Conservation (phyloP, 2,113 vertebrate genomes). For the Gobio gobio region DNA sequence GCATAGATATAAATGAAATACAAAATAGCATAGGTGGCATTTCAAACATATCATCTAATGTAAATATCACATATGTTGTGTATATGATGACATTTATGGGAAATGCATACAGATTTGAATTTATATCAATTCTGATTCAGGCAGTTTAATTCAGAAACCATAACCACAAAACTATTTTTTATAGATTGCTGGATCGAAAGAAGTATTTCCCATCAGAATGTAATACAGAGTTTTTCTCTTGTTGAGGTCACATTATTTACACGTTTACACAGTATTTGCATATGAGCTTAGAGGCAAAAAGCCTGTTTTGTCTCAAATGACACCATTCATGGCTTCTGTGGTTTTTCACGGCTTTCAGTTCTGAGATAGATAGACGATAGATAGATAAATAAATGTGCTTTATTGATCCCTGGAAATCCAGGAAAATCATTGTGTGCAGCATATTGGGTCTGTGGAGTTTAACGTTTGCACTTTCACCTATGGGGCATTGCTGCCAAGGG, state of each 20-base stretch:
- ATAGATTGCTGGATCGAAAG: neutral
- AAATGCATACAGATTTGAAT: neutral
- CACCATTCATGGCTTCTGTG: neutral
- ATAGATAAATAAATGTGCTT: constrained; percentile 10
- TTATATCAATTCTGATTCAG: neutral
- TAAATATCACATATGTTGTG: neutral
- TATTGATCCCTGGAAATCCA: constrained; percentile 22
- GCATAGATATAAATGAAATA: neutral
- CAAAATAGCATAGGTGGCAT: neutral
- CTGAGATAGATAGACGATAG: neutral
- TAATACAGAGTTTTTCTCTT: neutral
- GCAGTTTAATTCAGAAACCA: neutral
- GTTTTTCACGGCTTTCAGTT: neutral
- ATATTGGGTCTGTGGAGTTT: constrained; percentile 19
- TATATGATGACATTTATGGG: neutral
- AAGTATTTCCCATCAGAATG: constrained; percentile 4
- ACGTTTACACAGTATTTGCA: constrained; percentile 45
- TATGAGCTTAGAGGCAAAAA: constrained; percentile 48
- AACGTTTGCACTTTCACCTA: constrained; percentile 42
- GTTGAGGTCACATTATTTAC: constrained; percentile 19
- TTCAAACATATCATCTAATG: neutral
- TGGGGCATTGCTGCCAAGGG: constrained; percentile 13
- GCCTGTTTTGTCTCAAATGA: constrained; percentile 19
- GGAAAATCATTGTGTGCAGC: constrained; percentile 20
- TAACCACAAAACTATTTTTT: neutral